A percentile compares a stretch with the other conserved stretches of the same genome.
phyloP scores from a whole-genome alignment of 2,113 vertebrate genomes.

The Hystrix brachyura region DNA sequence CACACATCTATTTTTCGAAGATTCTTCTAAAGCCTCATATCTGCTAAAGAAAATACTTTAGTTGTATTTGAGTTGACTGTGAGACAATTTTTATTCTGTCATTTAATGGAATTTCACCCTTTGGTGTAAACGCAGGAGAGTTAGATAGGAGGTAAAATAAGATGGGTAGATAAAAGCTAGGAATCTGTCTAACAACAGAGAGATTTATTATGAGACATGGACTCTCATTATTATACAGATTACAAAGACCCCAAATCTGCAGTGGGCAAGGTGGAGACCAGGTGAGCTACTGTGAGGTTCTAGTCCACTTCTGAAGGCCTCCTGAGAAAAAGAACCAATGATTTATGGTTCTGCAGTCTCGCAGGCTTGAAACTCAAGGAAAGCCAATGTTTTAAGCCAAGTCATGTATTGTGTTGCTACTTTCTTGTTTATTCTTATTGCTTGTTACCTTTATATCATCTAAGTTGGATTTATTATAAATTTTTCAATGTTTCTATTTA shows the following conservation, averaged over 20 bases:
- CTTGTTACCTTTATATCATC: neutral
- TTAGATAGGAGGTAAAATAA: neutral
- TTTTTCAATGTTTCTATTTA: neutral
- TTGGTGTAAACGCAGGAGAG: fast-evolving
- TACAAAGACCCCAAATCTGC: neutral
- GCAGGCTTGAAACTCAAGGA: neutral
- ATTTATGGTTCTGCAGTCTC: neutral
- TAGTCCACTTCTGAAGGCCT: neutral
- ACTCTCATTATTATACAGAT: neutral
- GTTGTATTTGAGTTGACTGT: conserved; percentile 5
- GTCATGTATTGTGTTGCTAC: neutral
- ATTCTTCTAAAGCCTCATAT: neutral
- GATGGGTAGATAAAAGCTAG: neutral
- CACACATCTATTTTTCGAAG: neutral
- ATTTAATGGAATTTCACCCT: neutral
- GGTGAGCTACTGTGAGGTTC: neutral
- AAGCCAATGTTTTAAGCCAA: neutral
- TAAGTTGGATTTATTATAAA: neutral
- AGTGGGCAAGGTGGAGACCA: neutral
- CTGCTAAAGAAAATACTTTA: neutral
- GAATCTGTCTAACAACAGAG: neutral
- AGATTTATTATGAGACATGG: neutral
- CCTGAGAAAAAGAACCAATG: neutral
- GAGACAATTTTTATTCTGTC: neutral
- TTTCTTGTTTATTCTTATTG: neutral